Conservation (phyloP, 2,888 invertebrate genomes). For the Ectemnius lituratus region DNA sequence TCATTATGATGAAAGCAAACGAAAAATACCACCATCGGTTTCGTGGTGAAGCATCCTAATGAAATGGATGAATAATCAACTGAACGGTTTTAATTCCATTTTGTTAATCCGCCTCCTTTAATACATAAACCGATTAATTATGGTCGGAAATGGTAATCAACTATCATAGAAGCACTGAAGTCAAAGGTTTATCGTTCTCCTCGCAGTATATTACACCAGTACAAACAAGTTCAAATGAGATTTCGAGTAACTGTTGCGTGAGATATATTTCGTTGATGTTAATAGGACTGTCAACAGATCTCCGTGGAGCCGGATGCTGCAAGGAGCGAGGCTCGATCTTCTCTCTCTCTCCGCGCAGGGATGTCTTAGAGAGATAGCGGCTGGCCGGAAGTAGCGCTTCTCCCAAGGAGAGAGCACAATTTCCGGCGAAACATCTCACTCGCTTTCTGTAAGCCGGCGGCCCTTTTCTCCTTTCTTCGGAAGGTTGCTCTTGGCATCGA, state of each 20-base stretch:
- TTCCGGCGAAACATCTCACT: slow-evolving; percentile 68
- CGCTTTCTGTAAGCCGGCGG: slow-evolving; percentile 15
- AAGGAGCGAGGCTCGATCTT: slow-evolving; percentile 26
- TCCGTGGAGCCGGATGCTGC: slow-evolving; percentile 21
- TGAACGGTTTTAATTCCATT: no score
- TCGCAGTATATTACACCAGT: no score
- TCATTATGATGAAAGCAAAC: no score
- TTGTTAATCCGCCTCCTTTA: no score
- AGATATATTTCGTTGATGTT: slow-evolving; percentile 11
- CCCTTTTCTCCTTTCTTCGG: slow-evolving; percentile 23
- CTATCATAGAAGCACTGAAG: no score
- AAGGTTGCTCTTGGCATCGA: slow-evolving; percentile 50
- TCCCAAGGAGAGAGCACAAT: slow-evolving; percentile 65
- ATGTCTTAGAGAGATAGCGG: slow-evolving; percentile 35
- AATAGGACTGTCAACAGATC: slow-evolving; percentile 35
- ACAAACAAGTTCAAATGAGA: neutral
- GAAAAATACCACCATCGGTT: no score
- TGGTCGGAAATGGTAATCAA: no score
- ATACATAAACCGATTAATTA: no score
- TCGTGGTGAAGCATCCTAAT: no score
- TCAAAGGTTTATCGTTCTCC: no score
- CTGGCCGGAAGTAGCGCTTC: slow-evolving; percentile 62
- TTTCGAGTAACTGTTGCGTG: neutral
- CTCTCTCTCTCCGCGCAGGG: slow-evolving; percentile 10
- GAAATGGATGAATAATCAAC: no score